These are phyloP conservation scores for Procapra przewalskii DNA, from an alignment of 2,113 vertebrate species.

Conservation along the genomic window DNA sequence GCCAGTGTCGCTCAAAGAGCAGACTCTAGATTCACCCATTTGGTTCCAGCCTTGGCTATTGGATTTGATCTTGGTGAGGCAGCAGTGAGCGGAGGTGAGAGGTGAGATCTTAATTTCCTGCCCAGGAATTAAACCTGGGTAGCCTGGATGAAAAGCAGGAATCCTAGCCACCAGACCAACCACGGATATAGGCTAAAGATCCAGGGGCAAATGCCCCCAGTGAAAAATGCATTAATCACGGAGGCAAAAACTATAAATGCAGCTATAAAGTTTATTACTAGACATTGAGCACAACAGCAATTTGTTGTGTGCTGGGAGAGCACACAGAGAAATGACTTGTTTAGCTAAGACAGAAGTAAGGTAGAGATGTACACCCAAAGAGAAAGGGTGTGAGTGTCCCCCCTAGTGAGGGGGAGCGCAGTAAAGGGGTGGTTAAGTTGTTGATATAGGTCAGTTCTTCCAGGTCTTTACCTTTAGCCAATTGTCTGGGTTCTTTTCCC, in stretches of 20 bases:
- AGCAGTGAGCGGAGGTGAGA: not conserved
- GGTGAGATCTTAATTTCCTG: not conserved
- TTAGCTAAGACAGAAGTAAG: not conserved
- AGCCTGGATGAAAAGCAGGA: not conserved
- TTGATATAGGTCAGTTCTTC: not conserved
- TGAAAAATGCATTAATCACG: not conserved
- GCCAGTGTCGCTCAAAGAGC: not conserved
- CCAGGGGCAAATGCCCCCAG: not conserved
- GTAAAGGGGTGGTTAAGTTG: not conserved
- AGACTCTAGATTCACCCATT: not conserved
- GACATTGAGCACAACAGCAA: not conserved
- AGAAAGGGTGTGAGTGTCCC: not conserved
- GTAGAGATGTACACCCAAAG: not conserved
- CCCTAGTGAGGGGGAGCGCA: not conserved
- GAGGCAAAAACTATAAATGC: not conserved
- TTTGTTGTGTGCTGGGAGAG: not conserved
- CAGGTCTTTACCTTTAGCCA: not conserved
- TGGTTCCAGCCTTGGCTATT: fast-evolving
- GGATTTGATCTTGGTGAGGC: not conserved
- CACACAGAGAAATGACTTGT: not conserved
- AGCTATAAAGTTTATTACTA: not conserved
- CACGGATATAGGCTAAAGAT: not conserved
- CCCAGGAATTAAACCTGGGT: not conserved
- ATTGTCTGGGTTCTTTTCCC: not conserved
- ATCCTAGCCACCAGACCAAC: not conserved